Evolutionary conservation across 37 sponge, comb jelly and placozoan genomes (phyloP).

Genomic region (Diacarnus erythraeanus): DNA sequence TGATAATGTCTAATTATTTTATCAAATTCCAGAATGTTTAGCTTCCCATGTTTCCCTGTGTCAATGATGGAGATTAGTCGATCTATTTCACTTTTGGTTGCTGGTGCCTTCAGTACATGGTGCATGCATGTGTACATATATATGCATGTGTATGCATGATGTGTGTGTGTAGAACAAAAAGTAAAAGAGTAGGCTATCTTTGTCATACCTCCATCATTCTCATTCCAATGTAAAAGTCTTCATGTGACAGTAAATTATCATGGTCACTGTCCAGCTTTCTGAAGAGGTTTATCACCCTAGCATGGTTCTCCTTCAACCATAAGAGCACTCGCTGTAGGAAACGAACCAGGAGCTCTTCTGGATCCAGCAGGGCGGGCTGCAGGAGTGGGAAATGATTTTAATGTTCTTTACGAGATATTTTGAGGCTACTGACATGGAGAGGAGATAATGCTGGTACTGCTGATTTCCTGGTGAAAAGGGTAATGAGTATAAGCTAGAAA

Average conservation of each 20-base stretch:
- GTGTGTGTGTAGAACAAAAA: neutral
- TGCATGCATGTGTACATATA: neutral
- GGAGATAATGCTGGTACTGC: neutral
- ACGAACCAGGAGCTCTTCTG: slow-evolving; percentile 26
- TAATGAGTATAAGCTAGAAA: neutral
- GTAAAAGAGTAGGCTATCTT: neutral
- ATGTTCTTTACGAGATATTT: no score
- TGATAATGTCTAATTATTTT: slow-evolving; percentile 19
- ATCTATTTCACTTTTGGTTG: slow-evolving; percentile 20
- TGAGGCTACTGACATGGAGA: neutral
- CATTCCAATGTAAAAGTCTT: slow-evolving; percentile 34
- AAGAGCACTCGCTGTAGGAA: slow-evolving; percentile 27
- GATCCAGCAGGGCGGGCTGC: neutral
- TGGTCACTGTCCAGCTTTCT: slow-evolving; percentile 22
- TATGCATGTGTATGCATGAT: neutral
- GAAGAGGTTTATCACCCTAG: slow-evolving; percentile 28
- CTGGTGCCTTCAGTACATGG: slow-evolving; percentile 19
- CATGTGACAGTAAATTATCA: slow-evolving; percentile 19
- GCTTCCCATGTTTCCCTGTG: neutral
- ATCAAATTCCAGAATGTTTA: slow-evolving; percentile 40
- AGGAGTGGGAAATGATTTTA: neutral
- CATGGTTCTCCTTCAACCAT: slow-evolving; percentile 30
- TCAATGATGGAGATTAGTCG: slow-evolving; percentile 22
- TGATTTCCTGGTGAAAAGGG: neutral
- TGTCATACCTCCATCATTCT: slow-evolving; percentile 29